These are phyloP conservation scores for Cuculus canorus DNA, from an alignment of 2,797 vertebrate species.

Conservation along the genomic window DNA sequence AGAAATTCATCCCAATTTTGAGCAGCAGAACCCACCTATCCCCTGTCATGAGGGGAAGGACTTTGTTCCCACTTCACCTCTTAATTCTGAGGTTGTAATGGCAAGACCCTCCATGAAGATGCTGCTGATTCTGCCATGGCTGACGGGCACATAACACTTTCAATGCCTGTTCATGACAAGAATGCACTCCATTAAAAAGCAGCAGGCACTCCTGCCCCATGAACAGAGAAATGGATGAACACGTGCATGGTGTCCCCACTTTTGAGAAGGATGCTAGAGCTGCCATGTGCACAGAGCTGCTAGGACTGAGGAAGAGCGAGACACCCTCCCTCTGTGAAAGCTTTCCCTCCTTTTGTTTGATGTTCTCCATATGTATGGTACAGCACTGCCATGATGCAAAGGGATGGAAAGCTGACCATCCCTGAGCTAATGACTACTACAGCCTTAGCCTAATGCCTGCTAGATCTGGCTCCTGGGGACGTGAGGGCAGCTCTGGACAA, in stretches of 20 bases:
- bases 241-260: accelerated
- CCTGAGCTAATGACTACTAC: not conserved
- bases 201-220: not conserved
- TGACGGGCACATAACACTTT: not conserved
- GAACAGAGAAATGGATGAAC: not conserved
- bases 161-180: not conserved
- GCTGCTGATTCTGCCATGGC: not conserved
- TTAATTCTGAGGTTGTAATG: not conserved
- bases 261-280: not conserved
- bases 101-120: not conserved
- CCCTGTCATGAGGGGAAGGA: accelerated
- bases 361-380: not conserved
- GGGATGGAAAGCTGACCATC: not conserved
- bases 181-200: not conserved
- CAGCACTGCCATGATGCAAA: not conserved
- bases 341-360: not conserved
- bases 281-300: not conserved
- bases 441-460: not conserved
- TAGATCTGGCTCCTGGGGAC: not conserved
- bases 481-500: not conserved
- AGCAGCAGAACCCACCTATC: not conserved
- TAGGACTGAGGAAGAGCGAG: not conserved
- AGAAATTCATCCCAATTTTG: not conserved
- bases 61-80: not conserved
- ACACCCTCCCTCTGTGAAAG: not conserved